Base-by-base conservation (phyloP, 1,140 invertebrate species). In the Archegozetes longisetosus region DNA sequence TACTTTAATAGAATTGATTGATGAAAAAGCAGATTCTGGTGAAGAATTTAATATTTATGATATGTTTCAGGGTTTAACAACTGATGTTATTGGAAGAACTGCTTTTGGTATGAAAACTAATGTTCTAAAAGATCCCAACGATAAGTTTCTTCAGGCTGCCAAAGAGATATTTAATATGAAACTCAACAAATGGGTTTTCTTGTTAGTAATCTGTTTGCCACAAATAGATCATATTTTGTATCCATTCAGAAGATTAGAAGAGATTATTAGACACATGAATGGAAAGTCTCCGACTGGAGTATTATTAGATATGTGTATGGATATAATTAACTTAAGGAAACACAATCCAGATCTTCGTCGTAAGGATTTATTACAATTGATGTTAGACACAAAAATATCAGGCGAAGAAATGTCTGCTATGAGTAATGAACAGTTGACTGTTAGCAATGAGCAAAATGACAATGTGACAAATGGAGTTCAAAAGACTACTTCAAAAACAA, bases 11-110 rank as follows among this genome's bases (percentile, higher is more conserved):
- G 53, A 64, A 2, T 65, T 70, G 3, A 25, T 73, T 0, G 61
- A 52, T 3, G 52, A 61, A 46, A 60, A 63, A 28, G 64, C 55
- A 17, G 56, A 53, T 13, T 14, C 24, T n/a, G 32, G 22, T n/a
- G 65, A 69, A 28, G 55, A 62, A 64, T 63, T 73, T 65, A 62
- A 72, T 64, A 65, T 67, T 53, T 59, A 69, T 26, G 60, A 71
- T n/a, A 55, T 73, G n/a, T 73, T 72, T 61, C 68, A 74, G 65
- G 69, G 74, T 1, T 65, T 78, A 2, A 77, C 77, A 0, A 63
- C 76, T 32, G 74, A 78, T 62, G 72, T 77, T 0, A 78, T 79
- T 53, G 69, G 71, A 22, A 68, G 70, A 40, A 75, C 74, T 65
- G 76, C 73, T 0, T 68, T 78, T 28, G 75, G 75, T 1, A 69